Evolutionary conservation across 2,797 vertebrate genomes (phyloP), one percentile per base, ranked within the genome.

Genomic region (Muscicapa comitata): DNA sequence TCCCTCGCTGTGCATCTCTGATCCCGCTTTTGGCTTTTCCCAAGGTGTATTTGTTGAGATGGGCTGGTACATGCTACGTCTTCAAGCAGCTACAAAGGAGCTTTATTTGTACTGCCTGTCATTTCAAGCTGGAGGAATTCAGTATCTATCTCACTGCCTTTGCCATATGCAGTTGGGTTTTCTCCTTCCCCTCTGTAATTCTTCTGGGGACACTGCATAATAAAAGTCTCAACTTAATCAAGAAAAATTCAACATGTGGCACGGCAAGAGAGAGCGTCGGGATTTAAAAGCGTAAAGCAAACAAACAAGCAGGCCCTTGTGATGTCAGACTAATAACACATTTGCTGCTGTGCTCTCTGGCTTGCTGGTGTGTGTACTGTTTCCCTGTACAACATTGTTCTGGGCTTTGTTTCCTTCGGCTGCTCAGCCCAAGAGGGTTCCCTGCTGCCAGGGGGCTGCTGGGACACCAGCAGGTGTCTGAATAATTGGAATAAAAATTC

Each of bases 171-270:
- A 78, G 63, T 62, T 90, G 93, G 87, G 93, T 51, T 95, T 97
- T 95, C 93, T 95, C 58, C 67, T 89, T 95, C 96, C 87, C 89
- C 61, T 95, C 85, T 65, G 71, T 79, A 61, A 89, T 83, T 93
- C 95, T 96, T 65, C 25, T 48, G 89, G 91, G 95, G 79, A 93
- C 42, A 17, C 31, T 72, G 43, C 42, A 91, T 89, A 95, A 96
- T 95, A 93, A 94, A 96, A 97, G 92, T 97, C 93, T 92, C 88
- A 95, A 93, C 93, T 96, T 91, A 95, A 95, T 97, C 96, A 97
- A 91, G 95, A 94, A 90, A 95, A 96, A 94, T 85, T 90, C 90
- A 94, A 95, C 95, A 92, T 91, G 92, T 94, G 86, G 68, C 95
- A 88, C 18, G 55, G 90, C 74, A 90, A 95, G 90, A 88, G 74